phyloP scores from a whole-genome alignment of 1,140 invertebrate genomes.

The Pseudoatta argentina region DNA sequence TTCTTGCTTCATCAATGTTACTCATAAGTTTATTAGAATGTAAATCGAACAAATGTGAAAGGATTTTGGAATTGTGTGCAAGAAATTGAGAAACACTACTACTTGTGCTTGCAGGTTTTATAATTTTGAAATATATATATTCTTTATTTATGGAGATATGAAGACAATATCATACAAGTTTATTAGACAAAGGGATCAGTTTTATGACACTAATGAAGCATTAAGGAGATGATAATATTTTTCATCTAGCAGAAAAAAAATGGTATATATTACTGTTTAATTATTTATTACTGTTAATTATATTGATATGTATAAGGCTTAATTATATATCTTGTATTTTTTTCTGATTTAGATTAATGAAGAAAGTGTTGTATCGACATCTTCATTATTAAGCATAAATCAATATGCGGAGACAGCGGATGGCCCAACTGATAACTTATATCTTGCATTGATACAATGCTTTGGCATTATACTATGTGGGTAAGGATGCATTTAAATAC shows the following conservation, averaged over 20 bases:
- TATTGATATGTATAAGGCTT: background rate
- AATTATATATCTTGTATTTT: conserved; percentile 7
- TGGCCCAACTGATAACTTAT: conserved; percentile 92
- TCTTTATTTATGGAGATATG: conserved; percentile 24
- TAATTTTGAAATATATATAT: background rate
- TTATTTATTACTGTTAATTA: background rate
- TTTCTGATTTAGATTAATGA: conserved; percentile 48
- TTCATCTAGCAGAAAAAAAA: conserved; percentile 26
- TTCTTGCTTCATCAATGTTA: background rate
- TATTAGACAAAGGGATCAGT: background rate
- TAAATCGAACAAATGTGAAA: background rate
- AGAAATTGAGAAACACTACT: background rate
- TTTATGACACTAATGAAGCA: background rate
- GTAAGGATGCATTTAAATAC: conserved; percentile 86
- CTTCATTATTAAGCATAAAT: background rate
- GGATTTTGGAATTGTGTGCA: background rate
- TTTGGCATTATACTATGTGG: conserved; percentile 96
- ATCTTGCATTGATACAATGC: conserved; percentile 95
- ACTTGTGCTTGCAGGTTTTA: conserved; percentile 19
- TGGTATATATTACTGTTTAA: conserved; percentile 26
- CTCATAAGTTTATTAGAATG: background rate
- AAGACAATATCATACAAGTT: conserved; percentile 18
- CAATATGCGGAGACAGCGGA: conserved; percentile 15
- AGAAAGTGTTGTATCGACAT: conserved; percentile 19
- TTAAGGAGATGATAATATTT: conserved; percentile 66